These are phyloP conservation scores for Acanthosepion lycidas DNA, from an alignment of 2,888 invertebrate species.

Conservation along the genomic window DNA sequence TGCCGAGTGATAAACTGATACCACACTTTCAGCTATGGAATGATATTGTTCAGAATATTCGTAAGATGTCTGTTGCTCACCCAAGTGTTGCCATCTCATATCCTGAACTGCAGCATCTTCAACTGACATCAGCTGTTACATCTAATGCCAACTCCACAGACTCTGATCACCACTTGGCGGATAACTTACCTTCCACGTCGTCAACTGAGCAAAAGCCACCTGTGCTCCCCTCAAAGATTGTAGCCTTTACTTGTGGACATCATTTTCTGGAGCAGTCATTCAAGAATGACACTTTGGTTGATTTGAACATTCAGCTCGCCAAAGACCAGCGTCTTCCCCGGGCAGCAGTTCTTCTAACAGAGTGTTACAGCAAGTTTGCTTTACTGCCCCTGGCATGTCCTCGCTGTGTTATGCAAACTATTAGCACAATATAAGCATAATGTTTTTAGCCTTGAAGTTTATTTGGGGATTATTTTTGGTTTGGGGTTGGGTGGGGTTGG, in stretches of 20 bases:
- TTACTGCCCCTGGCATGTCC: slow-evolving; percentile 67
- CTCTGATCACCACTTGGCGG: neutral
- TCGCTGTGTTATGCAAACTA: slow-evolving; percentile 65
- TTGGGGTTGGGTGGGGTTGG: no score
- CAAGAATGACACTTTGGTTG: slow-evolving; percentile 57
- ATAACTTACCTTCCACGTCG: neutral
- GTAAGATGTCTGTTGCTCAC: slow-evolving; percentile 60
- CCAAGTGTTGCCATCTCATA: slow-evolving; percentile 63
- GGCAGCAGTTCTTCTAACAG: slow-evolving; percentile 60
- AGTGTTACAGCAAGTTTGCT: slow-evolving; percentile 62
- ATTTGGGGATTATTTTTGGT: no score
- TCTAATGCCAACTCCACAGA: neutral
- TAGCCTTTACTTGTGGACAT: slow-evolving; percentile 71
- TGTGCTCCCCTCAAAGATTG: slow-evolving; percentile 44
- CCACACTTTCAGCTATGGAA: slow-evolving; percentile 66
- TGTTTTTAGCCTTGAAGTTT: neutral
- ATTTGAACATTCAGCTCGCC: slow-evolving; percentile 56
- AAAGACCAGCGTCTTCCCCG: slow-evolving; percentile 57
- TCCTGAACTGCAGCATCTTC: slow-evolving; percentile 63
- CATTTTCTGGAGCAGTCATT: slow-evolving; percentile 62
- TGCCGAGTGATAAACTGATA: slow-evolving; percentile 53
- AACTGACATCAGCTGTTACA: neutral
- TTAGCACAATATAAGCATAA: slow-evolving; percentile 50
- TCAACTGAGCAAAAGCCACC: neutral
- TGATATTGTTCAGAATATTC: slow-evolving; percentile 64